phyloP scores from a whole-genome alignment of 2,888 invertebrate species.

The Norana najaformis region DNA sequence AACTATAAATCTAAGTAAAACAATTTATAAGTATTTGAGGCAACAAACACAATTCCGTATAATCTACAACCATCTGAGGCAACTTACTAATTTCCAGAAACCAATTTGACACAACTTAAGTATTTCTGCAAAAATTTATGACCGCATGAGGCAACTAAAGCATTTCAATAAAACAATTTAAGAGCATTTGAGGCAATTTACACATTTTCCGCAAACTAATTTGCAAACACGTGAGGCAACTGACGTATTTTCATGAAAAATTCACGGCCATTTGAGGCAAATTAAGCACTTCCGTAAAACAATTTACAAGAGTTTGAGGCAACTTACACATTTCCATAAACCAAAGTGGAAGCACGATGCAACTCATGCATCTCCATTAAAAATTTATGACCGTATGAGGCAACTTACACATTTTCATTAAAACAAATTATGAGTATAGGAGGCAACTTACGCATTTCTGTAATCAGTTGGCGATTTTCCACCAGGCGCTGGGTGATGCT shows the following conservation, averaged over 20 bases:
- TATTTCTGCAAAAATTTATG: too few relatives aligned
- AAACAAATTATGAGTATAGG: neutral
- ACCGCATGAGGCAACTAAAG: too few relatives aligned
- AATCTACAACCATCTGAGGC: too few relatives aligned
- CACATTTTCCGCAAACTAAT: neutral
- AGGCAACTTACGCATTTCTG: conserved; percentile 57
- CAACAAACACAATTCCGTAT: too few relatives aligned
- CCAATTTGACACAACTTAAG: too few relatives aligned
- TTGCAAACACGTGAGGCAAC: neutral
- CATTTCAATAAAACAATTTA: neutral
- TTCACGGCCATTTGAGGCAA: neutral
- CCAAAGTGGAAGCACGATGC: too few relatives aligned
- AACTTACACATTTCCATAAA: neutral
- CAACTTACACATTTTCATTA: too few relatives aligned
- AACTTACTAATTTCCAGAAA: too few relatives aligned
- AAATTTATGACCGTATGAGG: neutral
- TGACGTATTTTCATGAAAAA: neutral
- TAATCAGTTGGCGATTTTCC: conserved; percentile 54
- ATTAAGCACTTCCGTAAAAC: neutral
- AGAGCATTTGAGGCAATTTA: neutral
- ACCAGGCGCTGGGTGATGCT: conserved; percentile 49
- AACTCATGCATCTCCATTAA: neutral
- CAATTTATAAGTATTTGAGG: too few relatives aligned
- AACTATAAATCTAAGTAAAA: too few relatives aligned
- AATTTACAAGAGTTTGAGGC: neutral